Conservation (phyloP, 2,888 invertebrate genomes). For the Cantharis rustica region DNA sequence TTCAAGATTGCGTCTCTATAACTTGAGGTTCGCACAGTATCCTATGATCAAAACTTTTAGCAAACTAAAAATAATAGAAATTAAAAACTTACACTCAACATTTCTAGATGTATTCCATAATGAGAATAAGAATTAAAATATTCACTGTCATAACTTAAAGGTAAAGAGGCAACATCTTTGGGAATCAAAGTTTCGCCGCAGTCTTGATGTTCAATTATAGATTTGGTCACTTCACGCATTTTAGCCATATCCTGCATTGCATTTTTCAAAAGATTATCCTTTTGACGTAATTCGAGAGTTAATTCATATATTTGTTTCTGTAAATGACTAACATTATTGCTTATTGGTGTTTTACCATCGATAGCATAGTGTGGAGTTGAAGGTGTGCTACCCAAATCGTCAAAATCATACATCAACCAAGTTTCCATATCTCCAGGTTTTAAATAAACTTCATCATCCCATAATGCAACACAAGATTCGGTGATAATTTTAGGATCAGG, state of each 20-base stretch:
- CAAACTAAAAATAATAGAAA: background rate
- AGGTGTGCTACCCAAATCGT: slow-evolving; percentile 57
- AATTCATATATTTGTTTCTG: slow-evolving; percentile 53
- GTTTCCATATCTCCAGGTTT: slow-evolving; percentile 78
- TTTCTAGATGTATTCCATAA: slow-evolving; percentile 91
- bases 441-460: slow-evolving; percentile 79
- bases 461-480: slow-evolving; percentile 60
- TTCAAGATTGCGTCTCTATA: slow-evolving; percentile 83
- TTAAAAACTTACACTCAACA: slow-evolving; percentile 74
- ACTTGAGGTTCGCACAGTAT: slow-evolving; percentile 82
- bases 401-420: slow-evolving; percentile 78
- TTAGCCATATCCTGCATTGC: slow-evolving; percentile 64
- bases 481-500: slow-evolving; percentile 62
- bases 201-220: slow-evolving; percentile 57
- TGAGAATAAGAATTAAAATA: slow-evolving; percentile 88
- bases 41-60: slow-evolving; percentile 55
- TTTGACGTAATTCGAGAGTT: slow-evolving; percentile 63
- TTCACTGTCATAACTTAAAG: slow-evolving; percentile 71
- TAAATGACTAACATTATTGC: slow-evolving; percentile 52
- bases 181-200: slow-evolving; percentile 36
- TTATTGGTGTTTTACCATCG: slow-evolving; percentile 55
- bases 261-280: slow-evolving; percentile 62
- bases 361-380: slow-evolving; percentile 56
- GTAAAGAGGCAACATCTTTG: slow-evolving; percentile 56
- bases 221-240: slow-evolving; percentile 66